These are phyloP conservation scores for Smutsia temminckii DNA, from an alignment of 2,797 vertebrate genomes.

Conservation along the genomic window DNA sequence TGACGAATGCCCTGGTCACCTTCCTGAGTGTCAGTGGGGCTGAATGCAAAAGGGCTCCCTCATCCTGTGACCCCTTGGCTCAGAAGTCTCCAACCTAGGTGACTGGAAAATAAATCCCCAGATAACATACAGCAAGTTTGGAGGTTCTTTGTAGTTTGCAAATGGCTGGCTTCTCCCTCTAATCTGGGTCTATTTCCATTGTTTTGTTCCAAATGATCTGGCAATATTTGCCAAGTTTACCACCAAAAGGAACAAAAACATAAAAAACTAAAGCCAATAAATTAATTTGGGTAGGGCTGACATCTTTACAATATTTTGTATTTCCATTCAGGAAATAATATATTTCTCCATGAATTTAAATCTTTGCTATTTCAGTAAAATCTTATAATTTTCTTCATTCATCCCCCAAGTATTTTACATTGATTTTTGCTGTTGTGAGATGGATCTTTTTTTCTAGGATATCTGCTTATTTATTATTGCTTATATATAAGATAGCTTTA, in stretches of 20 bases:
- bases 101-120: background rate
- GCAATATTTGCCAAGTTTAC: background rate
- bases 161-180: background rate
- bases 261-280: background rate
- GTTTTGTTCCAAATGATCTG: background rate
- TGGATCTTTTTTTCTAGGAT: background rate
- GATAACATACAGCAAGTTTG: background rate
- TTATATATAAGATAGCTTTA: background rate
- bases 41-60: background rate
- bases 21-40: background rate
- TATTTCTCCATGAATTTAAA: background rate
- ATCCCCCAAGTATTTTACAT: background rate
- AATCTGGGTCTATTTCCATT: background rate
- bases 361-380: background rate
- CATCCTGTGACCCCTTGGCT: background rate
- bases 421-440: background rate
- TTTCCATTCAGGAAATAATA: background rate
- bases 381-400: background rate
- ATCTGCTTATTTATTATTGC: background rate
- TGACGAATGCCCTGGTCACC: background rate
- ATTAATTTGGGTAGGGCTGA: background rate
- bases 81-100: background rate
- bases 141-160: background rate
- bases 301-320: background rate
- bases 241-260: background rate